Evolutionary conservation across 2,113 vertebrate genomes (phyloP).

Genomic region (Onychostruthus taczanowskii): DNA sequence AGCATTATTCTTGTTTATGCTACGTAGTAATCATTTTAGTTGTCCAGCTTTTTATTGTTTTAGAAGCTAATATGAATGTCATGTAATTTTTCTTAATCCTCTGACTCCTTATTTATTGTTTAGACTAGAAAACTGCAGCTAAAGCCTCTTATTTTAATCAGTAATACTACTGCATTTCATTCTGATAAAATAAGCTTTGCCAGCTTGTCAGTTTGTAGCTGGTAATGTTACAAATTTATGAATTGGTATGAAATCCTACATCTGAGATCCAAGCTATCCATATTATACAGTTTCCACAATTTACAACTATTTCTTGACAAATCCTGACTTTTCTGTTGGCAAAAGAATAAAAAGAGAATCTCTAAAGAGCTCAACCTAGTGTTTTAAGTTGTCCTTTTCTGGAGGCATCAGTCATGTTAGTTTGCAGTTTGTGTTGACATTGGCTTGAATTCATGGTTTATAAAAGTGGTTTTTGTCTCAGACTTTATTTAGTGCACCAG

Average conservation of each 20-base stretch:
- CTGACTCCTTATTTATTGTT: background rate
- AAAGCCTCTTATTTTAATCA: background rate
- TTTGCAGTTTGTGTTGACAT: background rate
- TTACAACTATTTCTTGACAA: background rate
- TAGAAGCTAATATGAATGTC: background rate
- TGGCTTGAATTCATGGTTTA: background rate
- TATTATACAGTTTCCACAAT: background rate
- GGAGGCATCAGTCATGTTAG: background rate
- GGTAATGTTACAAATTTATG: background rate
- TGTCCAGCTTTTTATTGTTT: background rate
- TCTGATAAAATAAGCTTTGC: background rate
- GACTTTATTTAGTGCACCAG: background rate
- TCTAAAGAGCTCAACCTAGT: background rate
- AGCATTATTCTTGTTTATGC: background rate
- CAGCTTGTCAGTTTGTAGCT: background rate
- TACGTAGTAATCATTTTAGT: background rate
- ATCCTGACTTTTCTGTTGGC: background rate
- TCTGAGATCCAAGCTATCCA: background rate
- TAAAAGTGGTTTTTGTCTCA: background rate
- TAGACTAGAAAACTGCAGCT: background rate
- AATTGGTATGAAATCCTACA: background rate
- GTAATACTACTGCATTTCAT: background rate
- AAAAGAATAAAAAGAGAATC: background rate
- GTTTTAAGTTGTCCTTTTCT: background rate
- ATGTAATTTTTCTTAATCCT: background rate